Conservation (phyloP, 2,888 invertebrate genomes). For the Rhagonycha fulva region DNA sequence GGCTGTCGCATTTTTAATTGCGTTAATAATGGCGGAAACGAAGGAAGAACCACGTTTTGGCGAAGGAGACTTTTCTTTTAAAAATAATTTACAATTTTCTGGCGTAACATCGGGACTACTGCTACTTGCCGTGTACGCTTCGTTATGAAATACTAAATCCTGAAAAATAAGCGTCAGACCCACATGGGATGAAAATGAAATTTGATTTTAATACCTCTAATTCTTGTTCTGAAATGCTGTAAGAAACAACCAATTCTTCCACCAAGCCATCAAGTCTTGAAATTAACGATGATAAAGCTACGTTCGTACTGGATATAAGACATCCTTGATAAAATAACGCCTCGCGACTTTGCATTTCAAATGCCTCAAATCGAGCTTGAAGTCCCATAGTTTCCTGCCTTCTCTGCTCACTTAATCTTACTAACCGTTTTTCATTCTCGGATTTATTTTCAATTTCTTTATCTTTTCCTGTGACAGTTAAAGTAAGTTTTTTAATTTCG, state of each 20-base stretch:
- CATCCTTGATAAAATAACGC: constrained; percentile 70
- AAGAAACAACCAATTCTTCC: constrained; percentile 72
- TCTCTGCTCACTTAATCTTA: constrained; percentile 79
- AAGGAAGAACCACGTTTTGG: constrained; percentile 70
- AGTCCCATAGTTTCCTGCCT: constrained; percentile 71
- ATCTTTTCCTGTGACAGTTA: constrained; percentile 56
- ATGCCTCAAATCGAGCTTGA: constrained; percentile 65
- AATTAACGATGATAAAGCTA: constrained; percentile 70
- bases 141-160: constrained; percentile 80
- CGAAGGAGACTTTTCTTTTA: constrained; percentile 55
- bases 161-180: constrained; percentile 46
- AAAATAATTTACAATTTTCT: constrained; percentile 51
- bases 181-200: not conserved
- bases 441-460: constrained; percentile 66
- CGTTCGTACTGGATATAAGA: constrained; percentile 70
- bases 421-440: constrained; percentile 78
- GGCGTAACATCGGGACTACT: constrained; percentile 72
- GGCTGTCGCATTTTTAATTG: constrained; percentile 64
- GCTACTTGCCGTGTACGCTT: constrained; percentile 74
- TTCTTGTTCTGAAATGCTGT: constrained; percentile 75
- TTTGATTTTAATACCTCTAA: constrained; percentile 62
- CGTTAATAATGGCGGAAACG: constrained; percentile 74
- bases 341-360: constrained; percentile 67
- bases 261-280: constrained; percentile 72
- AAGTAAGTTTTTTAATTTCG: constrained; percentile 57